These are phyloP conservation scores for Ophthalmolycus amberensis DNA, from an alignment of 2,113 vertebrate species.

Conservation along the genomic window DNA sequence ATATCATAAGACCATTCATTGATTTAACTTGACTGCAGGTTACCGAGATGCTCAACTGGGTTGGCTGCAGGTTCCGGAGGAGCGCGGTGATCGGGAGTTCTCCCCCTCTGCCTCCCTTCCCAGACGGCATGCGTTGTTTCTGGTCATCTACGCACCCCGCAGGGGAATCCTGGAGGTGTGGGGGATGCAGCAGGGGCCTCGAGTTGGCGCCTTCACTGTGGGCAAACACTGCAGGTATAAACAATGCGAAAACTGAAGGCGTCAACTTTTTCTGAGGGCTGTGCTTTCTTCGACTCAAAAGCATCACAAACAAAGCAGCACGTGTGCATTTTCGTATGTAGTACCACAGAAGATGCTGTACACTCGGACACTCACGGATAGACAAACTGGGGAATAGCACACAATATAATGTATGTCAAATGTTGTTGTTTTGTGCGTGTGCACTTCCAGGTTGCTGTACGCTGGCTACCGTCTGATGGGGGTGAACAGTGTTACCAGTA, in stretches of 20 bases:
- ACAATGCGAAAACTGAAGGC: not conserved
- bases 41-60: constrained; percentile 95
- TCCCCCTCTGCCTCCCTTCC: constrained; percentile 85
- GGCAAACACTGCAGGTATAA: constrained; percentile 95
- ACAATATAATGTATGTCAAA: not conserved
- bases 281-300: not conserved
- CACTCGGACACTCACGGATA: not conserved
- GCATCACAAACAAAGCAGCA: not conserved
- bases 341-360: not conserved
- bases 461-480: constrained; percentile 98
- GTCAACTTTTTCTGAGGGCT: not conserved
- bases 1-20: not conserved
- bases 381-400: not conserved
- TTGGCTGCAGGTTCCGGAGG: constrained; percentile 94
- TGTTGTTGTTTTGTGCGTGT: not conserved
- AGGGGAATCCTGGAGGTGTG: constrained; percentile 97
- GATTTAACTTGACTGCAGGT: constrained; percentile 76
- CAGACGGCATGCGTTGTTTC: constrained; percentile 91
- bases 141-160: constrained; percentile 95
- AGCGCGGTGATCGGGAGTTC: constrained; percentile 88
- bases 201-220: constrained; percentile 96
- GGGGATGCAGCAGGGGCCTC: constrained; percentile 95
- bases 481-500: constrained; percentile 97
- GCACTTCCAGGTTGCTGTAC: constrained; percentile 88
- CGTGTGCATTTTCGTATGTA: not conserved